Base-by-base conservation (phyloP, 92 coral and sea anemone genomes). In the Micromussa lordhowensis region DNA sequence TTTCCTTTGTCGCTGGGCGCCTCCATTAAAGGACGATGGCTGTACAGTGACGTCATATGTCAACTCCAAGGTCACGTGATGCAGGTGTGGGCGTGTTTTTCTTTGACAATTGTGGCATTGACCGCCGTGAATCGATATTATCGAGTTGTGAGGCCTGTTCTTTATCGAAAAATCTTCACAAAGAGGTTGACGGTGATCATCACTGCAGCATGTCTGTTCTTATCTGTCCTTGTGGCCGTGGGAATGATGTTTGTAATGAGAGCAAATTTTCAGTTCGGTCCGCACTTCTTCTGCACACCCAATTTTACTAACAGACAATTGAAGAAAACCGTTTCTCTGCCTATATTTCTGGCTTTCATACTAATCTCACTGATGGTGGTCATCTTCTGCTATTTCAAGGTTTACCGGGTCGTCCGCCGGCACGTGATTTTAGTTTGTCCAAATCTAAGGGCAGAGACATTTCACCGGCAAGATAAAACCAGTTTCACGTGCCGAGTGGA, bases 281-380 rank as follows among this genome's bases (percentile, higher is more conserved):
- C 95, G 14, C 95, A 93, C 38, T 79, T 90, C 10, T 93, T 93
- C 75, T 93, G 95, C 88, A 86, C 91, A 17, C 95, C 93, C 36
- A 17, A 57, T 58, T 87, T 93, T 48, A 89, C 91, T 1, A 66
- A 85, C 51, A 82, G 57, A 34, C 15, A 63, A 24, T 26, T 58
- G 28, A 89, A 90, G 44, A 90, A 64, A 88, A 59, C 85, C 0
- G 31, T 83, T 9, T 63, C 88, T 24, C 75, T 93, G 35, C 82
- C 95, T 5, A 30, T 90, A 6, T 90, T 87, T 75, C 58, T 89
- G 17, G n/a, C 84, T 74, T 87, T 87, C 57, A 90, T 93, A 29
- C 22, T 64, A 4, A 55, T 83, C 12, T 82, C 95, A 10, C 82
- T 90, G 85, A 1, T 59, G 11, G 77, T 75, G 11, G 82, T 93